Base-by-base conservation (phyloP, 2,113 vertebrate genomes). In the Otolemur garnettii region DNA sequence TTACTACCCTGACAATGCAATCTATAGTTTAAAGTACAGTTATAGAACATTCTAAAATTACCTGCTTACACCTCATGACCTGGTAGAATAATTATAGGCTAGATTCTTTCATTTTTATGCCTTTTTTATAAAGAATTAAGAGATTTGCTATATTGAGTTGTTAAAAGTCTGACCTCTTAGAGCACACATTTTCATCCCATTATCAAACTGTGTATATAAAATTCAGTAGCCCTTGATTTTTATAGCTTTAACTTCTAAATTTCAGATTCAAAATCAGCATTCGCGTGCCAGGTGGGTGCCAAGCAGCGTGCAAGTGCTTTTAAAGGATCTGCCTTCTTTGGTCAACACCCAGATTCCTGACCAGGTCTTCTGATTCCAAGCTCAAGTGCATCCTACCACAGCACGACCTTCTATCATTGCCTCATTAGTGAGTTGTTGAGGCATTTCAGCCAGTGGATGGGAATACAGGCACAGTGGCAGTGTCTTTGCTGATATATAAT, bases 71-170 rank as follows among this genome's bases (percentile, higher is more conserved):
- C 92, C 88, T 97, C 81, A 95, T 95, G n/a, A 50, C 42, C 96
- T 97, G 79, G 50, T 38, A 21, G 81, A 74, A 88, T 95, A 97
- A 98, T 97, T 97, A 96, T 24, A 97, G 87, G 24, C 55, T 97
- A 59, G 26, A 93, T 87, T 96, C 71, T 94, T 90, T 93, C 30
- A 84, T 78, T 85, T 89, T 95, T 78, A 87, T 8, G 78, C 8
- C 53, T 35, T 84, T 88, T 84, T 68, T 9, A 84, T 80, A 90
- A 92, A 84, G 80, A 91, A 97, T 93, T 95, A 84, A 62, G 19
- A 91, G 86, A 96, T 68, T 93, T 60, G 80, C 12, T 93, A 3
- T 68, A 68, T 11, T 86, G 33, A 21, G 42, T 96, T 97, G 90
- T 96, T 95, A 91, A 97, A 96, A 95, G 21, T 33, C 55, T 94